Base-by-base conservation (phyloP, 1,140 invertebrate genomes). In the Nephotettix cincticeps region DNA sequence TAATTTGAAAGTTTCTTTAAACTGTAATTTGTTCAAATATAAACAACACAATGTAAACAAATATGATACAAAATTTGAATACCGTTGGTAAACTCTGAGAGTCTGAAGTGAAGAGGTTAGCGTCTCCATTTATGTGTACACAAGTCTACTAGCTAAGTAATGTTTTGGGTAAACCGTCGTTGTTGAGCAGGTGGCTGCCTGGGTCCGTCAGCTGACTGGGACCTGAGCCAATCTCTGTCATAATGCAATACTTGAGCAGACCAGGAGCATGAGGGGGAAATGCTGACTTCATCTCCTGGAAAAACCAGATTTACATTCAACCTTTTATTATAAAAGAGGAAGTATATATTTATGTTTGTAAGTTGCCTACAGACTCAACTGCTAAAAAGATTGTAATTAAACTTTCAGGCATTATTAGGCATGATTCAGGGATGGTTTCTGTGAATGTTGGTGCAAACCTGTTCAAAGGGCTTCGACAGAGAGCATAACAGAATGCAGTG, bases 231-330 rank as follows among this genome's bases (percentile, higher is more conserved):
- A 94, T 83, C 80, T 88, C 88, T 1, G 93, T 96, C 75, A 91
- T 84, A 75, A 96, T 95, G 13, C 94, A 85, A 80, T 93, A 95
- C 79, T 93, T 92, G 1, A 97, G 81, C 21, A 86, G 77, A 78
- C 90, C 88, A 23, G 79, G 77, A 23, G 54, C 54, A 19, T 30
- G 4, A 27, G 54, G 45, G 6, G 9, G 19, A 56, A 54, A 47
- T 1, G 13, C 29, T 1, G n/a, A 29, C 19, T 29, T 58, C 23
- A 30, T 13, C 25, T 51, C 21, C 28, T 69, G 19, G n/a, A 47
- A 69, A 68, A 47, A 47, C 17, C n/a, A n/a, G 2, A 63, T 27
- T 28, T 27, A 6, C 4, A 19, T 19, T 4, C 9, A 43, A 43
- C 9, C 40, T 43, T 11, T 43, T 9, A 43, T 11, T 43, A 9